These are phyloP conservation scores for Meta bourneti DNA, from an alignment of 2,888 invertebrate species.

Conservation along the genomic window DNA sequence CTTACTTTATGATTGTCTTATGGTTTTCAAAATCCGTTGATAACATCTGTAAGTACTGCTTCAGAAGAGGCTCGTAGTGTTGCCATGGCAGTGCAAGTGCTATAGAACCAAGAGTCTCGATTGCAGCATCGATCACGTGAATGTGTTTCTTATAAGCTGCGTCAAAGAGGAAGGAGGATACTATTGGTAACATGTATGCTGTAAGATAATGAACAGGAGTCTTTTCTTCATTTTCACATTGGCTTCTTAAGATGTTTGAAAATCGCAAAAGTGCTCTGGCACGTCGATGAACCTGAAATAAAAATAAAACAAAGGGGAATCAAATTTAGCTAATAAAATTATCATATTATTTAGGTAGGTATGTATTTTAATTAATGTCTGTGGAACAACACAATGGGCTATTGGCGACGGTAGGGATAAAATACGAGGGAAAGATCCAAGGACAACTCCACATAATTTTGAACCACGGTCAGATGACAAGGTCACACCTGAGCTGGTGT, in stretches of 20 bases:
- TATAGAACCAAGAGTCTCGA: constrained; percentile 88
- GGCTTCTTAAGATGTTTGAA: constrained; percentile 80
- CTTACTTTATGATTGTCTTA: constrained; percentile 87
- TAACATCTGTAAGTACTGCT: constrained; percentile 89
- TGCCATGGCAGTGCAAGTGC: constrained; percentile 92
- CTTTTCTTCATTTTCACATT: constrained; percentile 63
- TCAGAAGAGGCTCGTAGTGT: constrained; percentile 91
- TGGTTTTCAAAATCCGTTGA: constrained; percentile 87
- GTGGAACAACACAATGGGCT: no score
- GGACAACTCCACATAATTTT: no score
- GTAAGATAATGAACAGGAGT: constrained; percentile 82
- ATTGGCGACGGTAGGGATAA: no score
- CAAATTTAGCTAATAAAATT: neutral
- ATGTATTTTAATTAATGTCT: neutral
- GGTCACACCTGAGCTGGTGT: no score
- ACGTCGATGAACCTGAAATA: constrained; percentile 90
- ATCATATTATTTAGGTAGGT: neutral
- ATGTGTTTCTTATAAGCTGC: constrained; percentile 89
- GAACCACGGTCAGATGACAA: no score
- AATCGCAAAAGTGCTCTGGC: constrained; percentile 89
- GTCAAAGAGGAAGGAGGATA: constrained; percentile 89
- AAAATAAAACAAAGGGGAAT: neutral
- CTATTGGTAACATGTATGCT: constrained; percentile 91
- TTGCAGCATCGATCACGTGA: constrained; percentile 90
- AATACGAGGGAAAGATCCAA: no score